These are phyloP conservation scores for Tinamus major DNA, from an alignment of 2,797 vertebrate species.

Conservation along the genomic window DNA sequence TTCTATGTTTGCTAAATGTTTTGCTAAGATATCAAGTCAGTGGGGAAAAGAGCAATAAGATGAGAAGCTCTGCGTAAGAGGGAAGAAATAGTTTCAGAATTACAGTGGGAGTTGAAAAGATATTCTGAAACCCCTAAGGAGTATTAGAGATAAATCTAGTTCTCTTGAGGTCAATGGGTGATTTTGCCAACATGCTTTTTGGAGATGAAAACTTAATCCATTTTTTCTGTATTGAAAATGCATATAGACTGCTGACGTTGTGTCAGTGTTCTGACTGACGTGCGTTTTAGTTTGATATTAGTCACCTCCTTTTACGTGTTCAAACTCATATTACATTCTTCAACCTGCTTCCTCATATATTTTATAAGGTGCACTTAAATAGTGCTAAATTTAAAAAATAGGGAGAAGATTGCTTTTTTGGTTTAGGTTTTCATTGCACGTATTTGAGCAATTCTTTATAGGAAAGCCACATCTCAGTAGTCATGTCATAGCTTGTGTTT, in stretches of 20 bases:
- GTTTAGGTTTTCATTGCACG: neutral
- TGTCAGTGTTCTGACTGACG: neutral
- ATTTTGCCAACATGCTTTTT: neutral
- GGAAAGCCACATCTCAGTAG: neutral
- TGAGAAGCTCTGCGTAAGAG: neutral
- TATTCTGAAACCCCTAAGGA: neutral
- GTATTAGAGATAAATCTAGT: neutral
- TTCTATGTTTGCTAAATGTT: neutral
- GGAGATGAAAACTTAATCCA: neutral
- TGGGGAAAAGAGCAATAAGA: neutral
- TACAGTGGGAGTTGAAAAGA: neutral
- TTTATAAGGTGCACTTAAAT: neutral
- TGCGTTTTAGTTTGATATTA: neutral
- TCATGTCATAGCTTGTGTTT: neutral
- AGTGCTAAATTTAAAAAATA: neutral
- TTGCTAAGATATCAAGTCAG: neutral
- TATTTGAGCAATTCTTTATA: neutral
- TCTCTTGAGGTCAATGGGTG: neutral
- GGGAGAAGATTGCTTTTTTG: neutral
- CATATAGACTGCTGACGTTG: neutral
- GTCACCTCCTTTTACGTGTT: neutral
- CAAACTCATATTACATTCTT: neutral
- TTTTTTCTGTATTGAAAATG: neutral
- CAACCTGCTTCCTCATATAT: neutral
- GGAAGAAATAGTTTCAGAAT: conserved; percentile 3